phyloP scores from a whole-genome alignment of 2,113 vertebrate genomes.

The Pedionomus torquatus region DNA sequence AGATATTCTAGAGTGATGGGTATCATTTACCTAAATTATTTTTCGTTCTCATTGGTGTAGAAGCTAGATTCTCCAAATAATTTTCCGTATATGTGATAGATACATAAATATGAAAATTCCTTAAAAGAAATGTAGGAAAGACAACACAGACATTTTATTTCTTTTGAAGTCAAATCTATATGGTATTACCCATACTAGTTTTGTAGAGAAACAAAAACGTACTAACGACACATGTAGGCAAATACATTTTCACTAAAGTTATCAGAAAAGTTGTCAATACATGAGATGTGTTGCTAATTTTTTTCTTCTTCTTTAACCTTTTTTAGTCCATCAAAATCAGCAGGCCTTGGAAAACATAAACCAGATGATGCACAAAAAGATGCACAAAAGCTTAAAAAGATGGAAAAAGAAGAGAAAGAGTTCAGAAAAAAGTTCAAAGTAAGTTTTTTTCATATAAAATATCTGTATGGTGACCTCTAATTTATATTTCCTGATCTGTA shows the following conservation, averaged over 20 bases:
- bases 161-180: not conserved
- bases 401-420: conserved; percentile 91
- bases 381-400: conserved; percentile 83
- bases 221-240: not conserved
- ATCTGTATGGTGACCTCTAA: not conserved
- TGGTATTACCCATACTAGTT: not conserved
- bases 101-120: not conserved
- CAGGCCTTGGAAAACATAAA: conserved; percentile 19
- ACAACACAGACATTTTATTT: not conserved
- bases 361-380: conserved; percentile 64
- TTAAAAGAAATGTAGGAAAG: not conserved
- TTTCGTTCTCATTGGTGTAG: not conserved
- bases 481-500: not conserved
- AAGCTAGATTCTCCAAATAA: not conserved
- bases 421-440: conserved; percentile 95
- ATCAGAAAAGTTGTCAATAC: not conserved
- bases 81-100: not conserved
- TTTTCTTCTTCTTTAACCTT: conserved; percentile 15
- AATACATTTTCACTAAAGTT: not conserved
- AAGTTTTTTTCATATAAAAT: not conserved
- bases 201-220: not conserved
- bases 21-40: not conserved
- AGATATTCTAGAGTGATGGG: not conserved
- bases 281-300: not conserved
- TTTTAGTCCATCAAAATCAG: conserved; percentile 46